Conservation (phyloP, 1,140 invertebrate species). For the Dendroctonus valens region DNA sequence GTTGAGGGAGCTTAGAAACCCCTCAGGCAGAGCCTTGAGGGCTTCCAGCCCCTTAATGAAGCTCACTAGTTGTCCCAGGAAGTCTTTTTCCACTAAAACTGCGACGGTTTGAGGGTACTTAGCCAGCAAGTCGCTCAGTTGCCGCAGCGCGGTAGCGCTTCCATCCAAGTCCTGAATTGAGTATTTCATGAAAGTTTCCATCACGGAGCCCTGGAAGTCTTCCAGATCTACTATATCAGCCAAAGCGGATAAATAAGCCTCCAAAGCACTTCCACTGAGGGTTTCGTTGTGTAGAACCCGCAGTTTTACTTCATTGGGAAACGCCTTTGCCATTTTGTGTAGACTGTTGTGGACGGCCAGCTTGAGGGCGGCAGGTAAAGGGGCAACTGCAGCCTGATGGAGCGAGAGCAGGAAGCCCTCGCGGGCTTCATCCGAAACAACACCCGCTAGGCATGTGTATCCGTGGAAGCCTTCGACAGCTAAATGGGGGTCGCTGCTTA, state of each 20-base stretch:
- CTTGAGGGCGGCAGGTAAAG: conserved; percentile 40
- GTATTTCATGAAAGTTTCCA: conserved; percentile 26
- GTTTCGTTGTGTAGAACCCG: conserved; percentile 43
- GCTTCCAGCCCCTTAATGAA: not conserved
- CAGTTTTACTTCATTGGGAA: conserved; percentile 49
- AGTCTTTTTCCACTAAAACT: conserved; percentile 11
- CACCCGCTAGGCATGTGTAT: conserved; percentile 50
- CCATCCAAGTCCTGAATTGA: conserved; percentile 5
- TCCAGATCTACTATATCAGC: conserved; percentile 17
- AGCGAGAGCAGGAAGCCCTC: conserved; percentile 48
- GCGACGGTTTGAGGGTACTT: not conserved
- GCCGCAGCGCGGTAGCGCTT: conserved; percentile 16
- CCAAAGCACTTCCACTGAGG: conserved; percentile 15
- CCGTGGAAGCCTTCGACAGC: conserved; percentile 52
- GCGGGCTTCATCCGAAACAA: conserved; percentile 48
- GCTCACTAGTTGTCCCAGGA: conserved; percentile 2
- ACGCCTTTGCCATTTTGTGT: conserved; percentile 46
- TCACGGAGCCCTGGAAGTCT: conserved; percentile 26
- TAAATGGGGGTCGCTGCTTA: conserved; percentile 43
- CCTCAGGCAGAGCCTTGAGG: not conserved
- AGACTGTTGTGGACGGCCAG: conserved; percentile 46
- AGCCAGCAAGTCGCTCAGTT: conserved; percentile 6
- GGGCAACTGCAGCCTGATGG: conserved; percentile 46
- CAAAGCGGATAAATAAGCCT: conserved; percentile 35
- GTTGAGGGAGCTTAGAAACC: not conserved